Evolutionary conservation across 2,797 vertebrate genomes (phyloP).

Genomic region (Alosa sapidissima): DNA sequence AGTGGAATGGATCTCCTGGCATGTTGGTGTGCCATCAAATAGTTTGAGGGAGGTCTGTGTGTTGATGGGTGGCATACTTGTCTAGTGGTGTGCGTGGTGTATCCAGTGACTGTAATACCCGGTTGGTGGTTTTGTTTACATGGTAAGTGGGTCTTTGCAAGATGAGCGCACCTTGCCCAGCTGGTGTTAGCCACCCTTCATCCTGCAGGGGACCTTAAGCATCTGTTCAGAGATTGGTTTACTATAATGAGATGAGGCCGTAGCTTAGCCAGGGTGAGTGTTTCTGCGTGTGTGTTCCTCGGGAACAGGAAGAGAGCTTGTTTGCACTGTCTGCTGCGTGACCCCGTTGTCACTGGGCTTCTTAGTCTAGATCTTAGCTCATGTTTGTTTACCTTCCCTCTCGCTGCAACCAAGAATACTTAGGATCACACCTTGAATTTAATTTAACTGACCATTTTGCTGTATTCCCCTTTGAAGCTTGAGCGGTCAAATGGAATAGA

Average conservation of each 20-base stretch:
- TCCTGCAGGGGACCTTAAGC: constrained; percentile 46
- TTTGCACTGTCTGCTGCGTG: not conserved
- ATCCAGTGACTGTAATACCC: constrained; percentile 13
- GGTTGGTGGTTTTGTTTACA: constrained; percentile 34
- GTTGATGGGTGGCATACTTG: not conserved
- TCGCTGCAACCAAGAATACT: not conserved
- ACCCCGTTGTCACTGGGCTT: not conserved
- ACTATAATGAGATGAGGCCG: constrained; percentile 38
- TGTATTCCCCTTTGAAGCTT: not conserved
- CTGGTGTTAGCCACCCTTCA: constrained; percentile 51
- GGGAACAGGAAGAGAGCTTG: not conserved
- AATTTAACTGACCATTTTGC: not conserved
- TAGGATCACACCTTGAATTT: not conserved
- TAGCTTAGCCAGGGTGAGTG: constrained; percentile 13
- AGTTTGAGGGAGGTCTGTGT: not conserved
- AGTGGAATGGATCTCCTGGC: constrained; percentile 54
- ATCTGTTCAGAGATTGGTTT: constrained; percentile 33
- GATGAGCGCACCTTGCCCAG: constrained; percentile 59
- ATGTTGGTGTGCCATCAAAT: not conserved
- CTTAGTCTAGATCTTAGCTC: not conserved
- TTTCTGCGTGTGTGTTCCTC: not conserved
- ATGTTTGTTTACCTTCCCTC: constrained; percentile 16
- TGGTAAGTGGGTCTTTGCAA: constrained; percentile 32
- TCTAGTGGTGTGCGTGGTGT: not conserved
- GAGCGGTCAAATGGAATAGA: not conserved